phyloP scores from a whole-genome alignment of 2,797 vertebrate genomes.

The Yasuhikotakia modesta region DNA sequence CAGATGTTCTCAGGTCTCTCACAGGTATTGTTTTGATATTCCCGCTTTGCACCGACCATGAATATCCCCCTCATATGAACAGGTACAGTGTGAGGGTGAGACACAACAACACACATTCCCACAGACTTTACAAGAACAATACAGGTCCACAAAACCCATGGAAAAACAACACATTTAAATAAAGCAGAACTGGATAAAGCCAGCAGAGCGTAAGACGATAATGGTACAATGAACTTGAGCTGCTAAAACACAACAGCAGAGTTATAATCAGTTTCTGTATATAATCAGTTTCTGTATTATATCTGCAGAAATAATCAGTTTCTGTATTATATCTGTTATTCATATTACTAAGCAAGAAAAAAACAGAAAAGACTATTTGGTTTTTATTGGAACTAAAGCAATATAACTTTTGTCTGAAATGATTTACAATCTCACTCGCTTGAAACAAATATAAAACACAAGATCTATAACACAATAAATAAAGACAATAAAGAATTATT shows the following conservation, averaged over 20 bases:
- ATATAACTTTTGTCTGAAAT: too few species aligned
- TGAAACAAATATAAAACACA: too few species aligned
- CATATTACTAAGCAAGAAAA: not conserved
- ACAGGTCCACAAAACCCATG: constrained; percentile 25
- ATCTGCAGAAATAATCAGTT: not conserved
- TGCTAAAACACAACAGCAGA: constrained; percentile 26
- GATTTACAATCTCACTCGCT: too few species aligned
- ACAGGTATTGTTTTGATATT: constrained; percentile 65
- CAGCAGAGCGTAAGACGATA: constrained; percentile 1
- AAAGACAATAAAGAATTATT: not conserved
- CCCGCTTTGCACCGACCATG: constrained; percentile 57
- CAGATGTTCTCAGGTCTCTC: constrained; percentile 69
- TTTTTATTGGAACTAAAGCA: not conserved
- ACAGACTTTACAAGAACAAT: constrained; percentile 50
- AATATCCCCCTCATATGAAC: constrained; percentile 67
- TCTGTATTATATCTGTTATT: not conserved
- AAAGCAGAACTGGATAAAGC: constrained; percentile 1
- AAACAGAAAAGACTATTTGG: not conserved
- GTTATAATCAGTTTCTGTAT: too few species aligned
- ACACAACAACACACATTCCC: constrained; percentile 60
- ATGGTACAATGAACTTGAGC: not conserved
- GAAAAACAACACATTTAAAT: constrained; percentile 16
- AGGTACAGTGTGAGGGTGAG: constrained; percentile 47
- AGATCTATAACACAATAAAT: too few species aligned
- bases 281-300: not conserved